Percentiles rank a stretch among this genome's conserved stretches.
These are phyloP conservation scores for Melanerpes aurifrons DNA, from an alignment of 2,113 vertebrate genomes.

Conservation along the genomic window DNA sequence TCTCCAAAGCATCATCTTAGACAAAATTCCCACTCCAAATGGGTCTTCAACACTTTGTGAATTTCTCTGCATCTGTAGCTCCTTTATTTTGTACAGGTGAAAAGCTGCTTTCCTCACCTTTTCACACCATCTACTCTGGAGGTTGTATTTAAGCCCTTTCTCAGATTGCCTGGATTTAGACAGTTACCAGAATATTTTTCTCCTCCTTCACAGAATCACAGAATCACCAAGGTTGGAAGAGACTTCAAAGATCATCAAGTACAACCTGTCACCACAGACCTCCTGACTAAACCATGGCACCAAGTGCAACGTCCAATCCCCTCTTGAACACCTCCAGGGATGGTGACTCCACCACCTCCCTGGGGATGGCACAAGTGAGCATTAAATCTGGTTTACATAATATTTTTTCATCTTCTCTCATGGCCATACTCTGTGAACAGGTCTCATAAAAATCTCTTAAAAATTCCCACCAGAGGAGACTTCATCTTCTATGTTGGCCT, in stretches of 20 bases:
- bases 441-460: background rate
- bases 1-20: background rate
- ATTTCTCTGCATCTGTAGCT: background rate
- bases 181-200: background rate
- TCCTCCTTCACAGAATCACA: background rate
- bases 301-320: no score
- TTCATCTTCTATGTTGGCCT: no score
- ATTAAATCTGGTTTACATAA: background rate
- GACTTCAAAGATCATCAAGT: no score
- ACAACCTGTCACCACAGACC: no score
- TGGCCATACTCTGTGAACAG: background rate
- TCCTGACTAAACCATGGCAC: no score
- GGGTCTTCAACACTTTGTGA: background rate
- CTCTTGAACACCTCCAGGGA: no score
- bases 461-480: no score
- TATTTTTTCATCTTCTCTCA: background rate
- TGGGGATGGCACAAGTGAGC: rapidly evolving
- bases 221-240: no score
- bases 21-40: background rate
- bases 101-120: background rate
- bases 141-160: background rate
- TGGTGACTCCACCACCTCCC: no score
- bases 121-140: background rate
- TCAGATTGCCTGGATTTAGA: background rate
- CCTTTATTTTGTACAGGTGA: background rate